Base-by-base conservation (phyloP, 2,113 vertebrate genomes). In the Boulengeromyrus knoepffleri region DNA sequence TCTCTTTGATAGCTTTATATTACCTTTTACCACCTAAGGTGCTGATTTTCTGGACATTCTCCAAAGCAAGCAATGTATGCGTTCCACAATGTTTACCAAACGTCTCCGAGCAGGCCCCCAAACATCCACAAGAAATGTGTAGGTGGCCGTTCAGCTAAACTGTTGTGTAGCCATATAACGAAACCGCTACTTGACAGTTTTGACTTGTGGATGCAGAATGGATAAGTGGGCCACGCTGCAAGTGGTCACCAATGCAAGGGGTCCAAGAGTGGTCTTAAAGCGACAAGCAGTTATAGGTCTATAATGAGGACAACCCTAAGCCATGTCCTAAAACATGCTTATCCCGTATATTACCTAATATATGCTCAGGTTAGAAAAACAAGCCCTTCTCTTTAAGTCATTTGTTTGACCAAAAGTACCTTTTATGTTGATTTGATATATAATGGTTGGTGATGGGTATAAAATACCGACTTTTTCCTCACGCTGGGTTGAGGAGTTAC, bases 361-460 rank as follows among this genome's bases (percentile, higher is more conserved):
- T 74, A 87, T n/a, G 88, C 47, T 86, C 45, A 36, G 31, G 90
- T 91, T 87, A 90, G 90, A 89, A 53, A 90, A 92, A 89, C 87
- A 92, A 39, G 56, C 88, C 90, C 90, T 91, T n/a, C 84, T 90
- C 86, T 90, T 90, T 52, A 91, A 92, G 89, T 92, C 89, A 92
- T 93, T 93, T 89, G 90, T 89, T 91, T 46, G 3, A 70, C 89
- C 91, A 86, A 89, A 88, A 90, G 88, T 36, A 39, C 85, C 45
- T 90, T 88, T 83, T 92, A 91, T 90, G 89, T 52, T 62, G 58
- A 88, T 80, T 92, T 90, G 87, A 17, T 31, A 27, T 49, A 62
- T 92, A 91, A 93, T 93, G 92, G 91, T 94, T 90, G 77, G 91
- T 92, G 93, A 92, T 90, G 87, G 93, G 42, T 88, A 91, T 83